These are phyloP conservation scores for Drosophila macrospina DNA, from an alignment of 2,888 invertebrate genomes.

Conservation along the genomic window DNA sequence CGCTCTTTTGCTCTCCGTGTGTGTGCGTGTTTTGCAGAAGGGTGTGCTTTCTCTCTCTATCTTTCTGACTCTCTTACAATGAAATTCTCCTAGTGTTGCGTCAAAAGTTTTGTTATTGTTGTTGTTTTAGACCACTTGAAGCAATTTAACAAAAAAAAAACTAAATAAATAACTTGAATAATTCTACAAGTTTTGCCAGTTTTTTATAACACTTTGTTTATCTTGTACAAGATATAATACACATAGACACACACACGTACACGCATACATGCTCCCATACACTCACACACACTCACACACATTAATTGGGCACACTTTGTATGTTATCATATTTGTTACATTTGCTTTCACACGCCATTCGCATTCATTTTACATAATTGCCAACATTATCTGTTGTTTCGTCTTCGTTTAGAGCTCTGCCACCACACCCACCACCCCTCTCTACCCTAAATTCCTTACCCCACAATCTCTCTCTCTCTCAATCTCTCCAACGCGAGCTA, in stretches of 20 bases:
- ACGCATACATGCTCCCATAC: too few species aligned
- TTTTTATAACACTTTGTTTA: constrained; percentile 49
- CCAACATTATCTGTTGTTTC: constrained; percentile 50
- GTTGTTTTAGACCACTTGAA: constrained; percentile 43
- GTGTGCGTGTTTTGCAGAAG: constrained; percentile 46
- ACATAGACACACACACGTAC: constrained; percentile 18
- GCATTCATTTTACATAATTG: constrained; percentile 41
- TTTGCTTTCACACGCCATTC: constrained; percentile 41
- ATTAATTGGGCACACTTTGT: constrained; percentile 37
- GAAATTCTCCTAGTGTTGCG: constrained; percentile 57
- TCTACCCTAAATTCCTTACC: background rate
- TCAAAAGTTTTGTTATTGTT: constrained; percentile 58
- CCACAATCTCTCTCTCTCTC: constrained; percentile 1
- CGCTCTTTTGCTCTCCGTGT: constrained; percentile 20
- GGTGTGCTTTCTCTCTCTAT: constrained; percentile 41
- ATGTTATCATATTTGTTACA: constrained; percentile 51
- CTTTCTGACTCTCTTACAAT: constrained; percentile 13
- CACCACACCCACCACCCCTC: constrained; percentile 2
- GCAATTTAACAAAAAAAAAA: constrained; percentile 43
- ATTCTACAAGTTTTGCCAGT: constrained; percentile 32
- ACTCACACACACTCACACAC: constrained; percentile 15
- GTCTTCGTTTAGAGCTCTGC: constrained; percentile 49
- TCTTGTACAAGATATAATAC: constrained; percentile 12
- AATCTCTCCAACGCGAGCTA: constrained; percentile 69
- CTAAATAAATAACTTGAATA: constrained; percentile 23